A percentile compares a stretch with the other conserved stretches of the same genome.
These are phyloP conservation scores for Hetaerina titia DNA, from an alignment of 2,888 invertebrate species.

Conservation along the genomic window DNA sequence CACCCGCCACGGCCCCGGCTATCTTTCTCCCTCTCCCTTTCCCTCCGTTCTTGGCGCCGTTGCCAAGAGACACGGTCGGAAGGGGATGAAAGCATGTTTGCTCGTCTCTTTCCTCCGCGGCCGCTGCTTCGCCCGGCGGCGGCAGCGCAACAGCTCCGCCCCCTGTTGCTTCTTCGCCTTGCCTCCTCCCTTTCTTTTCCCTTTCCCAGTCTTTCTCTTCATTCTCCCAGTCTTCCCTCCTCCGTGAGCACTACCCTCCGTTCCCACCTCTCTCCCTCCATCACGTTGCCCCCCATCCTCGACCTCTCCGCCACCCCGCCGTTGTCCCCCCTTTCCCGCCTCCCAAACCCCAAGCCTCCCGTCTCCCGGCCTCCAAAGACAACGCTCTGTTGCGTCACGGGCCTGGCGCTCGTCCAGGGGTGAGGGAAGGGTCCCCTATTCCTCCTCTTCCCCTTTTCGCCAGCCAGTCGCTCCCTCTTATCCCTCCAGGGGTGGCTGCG, in stretches of 20 bases:
- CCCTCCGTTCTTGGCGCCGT: conserved; percentile 30
- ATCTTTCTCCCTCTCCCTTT: neutral
- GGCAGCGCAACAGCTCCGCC: conserved; percentile 55
- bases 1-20: neutral
- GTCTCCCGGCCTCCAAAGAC: conserved; percentile 37
- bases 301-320: neutral
- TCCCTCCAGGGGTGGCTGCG: neutral
- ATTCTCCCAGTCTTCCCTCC: neutral
- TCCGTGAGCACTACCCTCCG: no score
- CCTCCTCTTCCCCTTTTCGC: neutral
- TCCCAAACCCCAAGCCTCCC: neutral
- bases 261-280: neutral
- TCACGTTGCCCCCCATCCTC: neutral
- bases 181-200: neutral
- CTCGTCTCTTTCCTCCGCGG: conserved; percentile 50
- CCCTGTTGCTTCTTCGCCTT: conserved; percentile 59
- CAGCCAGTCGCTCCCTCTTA: neutral
- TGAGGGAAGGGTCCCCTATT: neutral
- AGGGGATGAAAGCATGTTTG: conserved; percentile 12
- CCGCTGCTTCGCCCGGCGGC: conserved; percentile 23
- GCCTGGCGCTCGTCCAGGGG: conserved; percentile 48
- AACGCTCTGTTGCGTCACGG: conserved; percentile 58
- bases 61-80: conserved; percentile 50
- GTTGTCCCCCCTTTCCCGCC: neutral
- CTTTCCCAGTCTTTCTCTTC: neutral